Evolutionary conservation across 2,888 invertebrate genomes (phyloP), one percentile per base, ranked within the genome.

Genomic region (Eretmocerus hayati): DNA sequence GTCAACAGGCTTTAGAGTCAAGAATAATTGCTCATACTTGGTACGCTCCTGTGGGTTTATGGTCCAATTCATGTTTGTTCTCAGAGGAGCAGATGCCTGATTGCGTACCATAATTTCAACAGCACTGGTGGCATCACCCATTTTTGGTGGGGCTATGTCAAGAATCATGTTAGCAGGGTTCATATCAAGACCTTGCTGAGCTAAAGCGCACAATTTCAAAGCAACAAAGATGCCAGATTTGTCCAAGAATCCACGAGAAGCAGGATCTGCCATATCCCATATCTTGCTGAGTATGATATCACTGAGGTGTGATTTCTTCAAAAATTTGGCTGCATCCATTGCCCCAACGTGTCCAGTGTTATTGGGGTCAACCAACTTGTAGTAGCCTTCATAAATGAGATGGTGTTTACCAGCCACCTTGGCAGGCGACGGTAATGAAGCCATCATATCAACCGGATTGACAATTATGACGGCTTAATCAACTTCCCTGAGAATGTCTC

Each of bases 151-250:
- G 55, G 87, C 83, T 56, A 88, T 80, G 53, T 90, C 86, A 52
- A 82, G 71, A 63, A 80, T 81, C 60, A 94, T 81, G 74, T 90
- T 90, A 54, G 81, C 80, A 77, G 91, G 81, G 67, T 79, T 86
- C 58, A 90, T 81, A 62, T 91, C 91, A 63, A 84, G 82, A 42
- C 92, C 92, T 62, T 86, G 83, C 76, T 97, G 96, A 56, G 91
- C 94, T 57, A 96, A 75, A 42, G 96, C 89, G 6, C 97, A 92
- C 66, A 97, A 74, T 76, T 99, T 99, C 54, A 97, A 76, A 26
- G 96, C 92, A 54, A 94, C 89, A 78, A 92, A 97, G 72, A 96
- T 82, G 11, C 96, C 96, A 59, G 86, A 79, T 74, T 93, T 94
- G 69, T 96, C 94, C 55, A 97, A 77, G 63, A 83, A 91, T 3